These are phyloP conservation scores for Bathybates hornii DNA, from an alignment of 2,113 vertebrate species.

Conservation along the genomic window DNA sequence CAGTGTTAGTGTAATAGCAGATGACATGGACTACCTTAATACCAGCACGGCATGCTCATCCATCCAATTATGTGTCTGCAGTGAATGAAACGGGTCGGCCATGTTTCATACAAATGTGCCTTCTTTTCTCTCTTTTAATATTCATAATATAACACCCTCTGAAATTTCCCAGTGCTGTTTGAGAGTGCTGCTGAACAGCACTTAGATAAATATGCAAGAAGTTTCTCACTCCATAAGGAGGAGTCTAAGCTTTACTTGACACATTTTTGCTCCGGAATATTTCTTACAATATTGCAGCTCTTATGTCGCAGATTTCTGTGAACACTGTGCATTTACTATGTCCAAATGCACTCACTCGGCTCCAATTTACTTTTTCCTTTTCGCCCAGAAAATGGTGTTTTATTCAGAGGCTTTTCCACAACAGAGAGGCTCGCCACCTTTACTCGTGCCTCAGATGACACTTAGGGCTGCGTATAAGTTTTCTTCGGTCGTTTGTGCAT, in stretches of 20 bases:
- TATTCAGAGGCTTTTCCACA: constrained; percentile 10
- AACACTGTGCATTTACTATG: neutral
- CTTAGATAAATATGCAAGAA: neutral
- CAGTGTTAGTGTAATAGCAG: constrained; percentile 5
- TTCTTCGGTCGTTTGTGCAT: constrained; percentile 34
- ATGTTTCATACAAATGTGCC: constrained; percentile 23
- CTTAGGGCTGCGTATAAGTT: constrained; percentile 16
- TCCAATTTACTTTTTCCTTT: neutral
- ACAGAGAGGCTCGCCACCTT: neutral
- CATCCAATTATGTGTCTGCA: constrained; percentile 11
- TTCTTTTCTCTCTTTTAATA: constrained; percentile 2
- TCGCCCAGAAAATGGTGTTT: neutral
- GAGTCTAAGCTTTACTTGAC: neutral
- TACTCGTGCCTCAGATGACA: neutral
- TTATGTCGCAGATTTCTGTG: neutral
- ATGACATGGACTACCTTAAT: constrained; percentile 16
- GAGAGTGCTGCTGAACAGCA: neutral
- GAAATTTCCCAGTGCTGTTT: neutral
- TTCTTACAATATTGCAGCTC: neutral
- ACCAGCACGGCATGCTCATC: constrained; percentile 8
- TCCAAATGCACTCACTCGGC: neutral
- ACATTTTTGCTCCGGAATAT: neutral
- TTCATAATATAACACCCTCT: neutral
- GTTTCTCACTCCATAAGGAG: neutral
- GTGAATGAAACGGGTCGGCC: neutral